Base-by-base conservation (phyloP, 37 sponge, comb jelly and placozoan species). In the Eunapius fragilis region DNA sequence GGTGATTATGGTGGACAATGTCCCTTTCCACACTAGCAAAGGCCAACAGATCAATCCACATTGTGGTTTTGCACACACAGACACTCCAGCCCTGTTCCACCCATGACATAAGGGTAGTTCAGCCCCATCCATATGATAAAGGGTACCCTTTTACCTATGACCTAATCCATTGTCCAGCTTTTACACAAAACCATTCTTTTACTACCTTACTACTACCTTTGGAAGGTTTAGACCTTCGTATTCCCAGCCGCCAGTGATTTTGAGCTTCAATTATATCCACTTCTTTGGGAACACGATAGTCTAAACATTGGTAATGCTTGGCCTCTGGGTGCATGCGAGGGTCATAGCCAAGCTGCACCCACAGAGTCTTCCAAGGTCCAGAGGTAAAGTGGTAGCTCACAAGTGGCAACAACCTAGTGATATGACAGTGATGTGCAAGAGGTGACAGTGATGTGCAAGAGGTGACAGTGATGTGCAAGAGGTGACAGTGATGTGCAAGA, bases 271-370 rank as follows among this genome's bases (percentile, higher is more conserved):
- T 71, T 25, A 24, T 22, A 36, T 41, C 34, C 6, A 84, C 26
- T 27, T 84, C 76, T 27, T 74, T 49, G 25, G 88, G 88, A 2
- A 93, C 47, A 22, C 90, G 83, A 48, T 76, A 76, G 73, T 93
- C 88, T 27, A 90, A 33, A 37, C 85, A 37, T 78, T 93, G 91
- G 80, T 87, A 96, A 81, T 79, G 49, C 75, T 95, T 92, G 30
- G 76, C 72, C n/a, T 75, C 78, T 28, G 94, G 84, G 45, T 89
- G 71, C 37, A 67, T 69, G 9, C 98, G 80, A 7, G 98, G 98
- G 73, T 98, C 99, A 81, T 93, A 95, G 10, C 99, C 97, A 36
- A 95, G 87, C 78, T 80, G 90, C 25, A 98, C 87, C 95, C 96
- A 98, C 69, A 91, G 73, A 11, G 45, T 82, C 82, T 86, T 85